Evolutionary conservation across 1,140 invertebrate genomes (phyloP).

Genomic region (Orius insidiosus): DNA sequence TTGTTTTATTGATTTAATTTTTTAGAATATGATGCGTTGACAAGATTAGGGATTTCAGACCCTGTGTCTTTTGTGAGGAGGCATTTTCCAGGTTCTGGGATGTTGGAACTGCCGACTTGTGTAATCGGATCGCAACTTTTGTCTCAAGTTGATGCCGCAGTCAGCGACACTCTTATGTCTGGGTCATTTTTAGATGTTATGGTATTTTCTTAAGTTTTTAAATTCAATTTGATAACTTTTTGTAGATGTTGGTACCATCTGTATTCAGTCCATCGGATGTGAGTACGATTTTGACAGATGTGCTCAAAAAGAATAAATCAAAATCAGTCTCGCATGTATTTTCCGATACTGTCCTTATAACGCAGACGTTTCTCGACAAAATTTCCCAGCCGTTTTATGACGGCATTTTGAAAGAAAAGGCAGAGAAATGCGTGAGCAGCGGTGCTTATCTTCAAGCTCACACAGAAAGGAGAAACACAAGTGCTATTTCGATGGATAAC

Average conservation of each 20-base stretch:
- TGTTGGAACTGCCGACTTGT: constrained; percentile 56
- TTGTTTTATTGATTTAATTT: neutral
- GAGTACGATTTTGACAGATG: constrained; percentile 45
- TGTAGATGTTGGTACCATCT: constrained; percentile 53
- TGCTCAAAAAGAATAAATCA: constrained; percentile 33
- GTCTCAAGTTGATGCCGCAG: constrained; percentile 59
- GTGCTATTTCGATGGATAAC: constrained; percentile 30
- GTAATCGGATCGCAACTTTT: constrained; percentile 55
- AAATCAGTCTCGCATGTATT: constrained; percentile 25
- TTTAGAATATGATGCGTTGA: constrained; percentile 74
- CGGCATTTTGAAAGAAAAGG: constrained; percentile 47
- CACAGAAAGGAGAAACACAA: constrained; percentile 24
- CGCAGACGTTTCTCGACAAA: constrained; percentile 45
- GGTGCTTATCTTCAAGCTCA: constrained; percentile 22
- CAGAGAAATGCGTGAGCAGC: constrained; percentile 33
- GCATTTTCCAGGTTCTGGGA: constrained; percentile 46
- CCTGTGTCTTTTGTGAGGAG: constrained; percentile 65
- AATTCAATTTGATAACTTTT: constrained; percentile 11
- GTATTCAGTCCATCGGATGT: constrained; percentile 61
- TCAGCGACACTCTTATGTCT: constrained; percentile 65
- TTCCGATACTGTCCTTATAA: constrained; percentile 33
- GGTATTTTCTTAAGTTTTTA: constrained; percentile 22
- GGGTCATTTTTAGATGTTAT: constrained; percentile 62
- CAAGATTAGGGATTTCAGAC: constrained; percentile 75
- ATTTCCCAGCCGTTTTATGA: constrained; percentile 43